A percentile compares a stretch with the other conserved stretches of the same genome.
phyloP scores from a whole-genome alignment of 2,888 invertebrate genomes.

The Orchesella flavescens region DNA sequence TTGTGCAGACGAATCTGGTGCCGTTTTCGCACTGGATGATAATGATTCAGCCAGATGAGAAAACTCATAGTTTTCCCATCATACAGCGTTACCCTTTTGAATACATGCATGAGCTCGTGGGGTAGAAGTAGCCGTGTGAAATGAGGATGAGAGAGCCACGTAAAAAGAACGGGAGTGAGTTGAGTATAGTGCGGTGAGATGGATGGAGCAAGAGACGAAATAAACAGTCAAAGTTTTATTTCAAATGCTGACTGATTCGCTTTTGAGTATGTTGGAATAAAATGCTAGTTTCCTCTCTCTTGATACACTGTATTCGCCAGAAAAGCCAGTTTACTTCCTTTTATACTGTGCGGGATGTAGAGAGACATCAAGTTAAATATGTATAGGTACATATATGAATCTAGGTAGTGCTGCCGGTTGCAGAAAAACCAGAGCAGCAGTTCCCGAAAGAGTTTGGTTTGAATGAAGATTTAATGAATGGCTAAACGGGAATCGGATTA shows the following conservation, averaged over 20 bases:
- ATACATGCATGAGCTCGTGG: background rate
- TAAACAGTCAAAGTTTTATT: conserved; percentile 3
- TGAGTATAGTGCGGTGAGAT: background rate
- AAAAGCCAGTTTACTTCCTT: background rate
- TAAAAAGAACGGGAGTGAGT: background rate
- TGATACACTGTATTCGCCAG: background rate
- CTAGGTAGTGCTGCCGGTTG: background rate
- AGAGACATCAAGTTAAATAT: background rate
- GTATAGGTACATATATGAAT: background rate
- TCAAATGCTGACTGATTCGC: conserved; percentile 9
- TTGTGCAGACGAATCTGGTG: conserved; percentile 18
- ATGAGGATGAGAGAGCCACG: background rate
- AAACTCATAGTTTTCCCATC: conserved; percentile 12
- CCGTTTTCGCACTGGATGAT: conserved; percentile 3
- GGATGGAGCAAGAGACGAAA: background rate
- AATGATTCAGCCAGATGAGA: background rate
- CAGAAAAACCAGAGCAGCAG: background rate
- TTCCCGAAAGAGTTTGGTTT: conserved; percentile 29
- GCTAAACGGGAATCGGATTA: conserved; percentile 46
- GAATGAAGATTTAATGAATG: conserved; percentile 46
- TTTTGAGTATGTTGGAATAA: background rate
- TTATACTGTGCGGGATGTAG: too few species aligned
- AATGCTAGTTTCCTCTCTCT: background rate
- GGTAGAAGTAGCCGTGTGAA: background rate
- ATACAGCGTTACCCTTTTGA: background rate